Conservation (phyloP, 2,888 invertebrate species). For the Emmelina monodactyla region DNA sequence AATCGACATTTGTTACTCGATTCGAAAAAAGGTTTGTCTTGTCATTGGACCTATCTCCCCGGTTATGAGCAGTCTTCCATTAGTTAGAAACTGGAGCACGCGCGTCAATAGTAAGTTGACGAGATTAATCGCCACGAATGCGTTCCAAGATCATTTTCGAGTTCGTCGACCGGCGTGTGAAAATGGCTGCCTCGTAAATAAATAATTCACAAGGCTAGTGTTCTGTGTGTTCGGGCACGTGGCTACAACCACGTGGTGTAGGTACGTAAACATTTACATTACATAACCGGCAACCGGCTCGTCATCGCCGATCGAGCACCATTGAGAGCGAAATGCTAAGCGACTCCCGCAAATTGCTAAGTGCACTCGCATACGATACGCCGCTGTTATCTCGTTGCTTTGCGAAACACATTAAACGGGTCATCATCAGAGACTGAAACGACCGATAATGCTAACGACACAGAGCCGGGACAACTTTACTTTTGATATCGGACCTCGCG, state of each 20-base stretch:
- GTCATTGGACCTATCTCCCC: too few relatives aligned
- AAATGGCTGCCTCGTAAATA: constrained; percentile 65
- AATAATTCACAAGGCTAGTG: constrained; percentile 68
- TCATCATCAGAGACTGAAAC: background rate
- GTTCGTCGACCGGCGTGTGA: constrained; percentile 65
- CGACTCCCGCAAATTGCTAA: constrained; percentile 32
- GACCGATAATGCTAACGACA: constrained; percentile 1
- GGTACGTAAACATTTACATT: constrained; percentile 65
- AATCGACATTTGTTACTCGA: too few relatives aligned
- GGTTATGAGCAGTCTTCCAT: too few relatives aligned
- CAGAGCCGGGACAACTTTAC: too few relatives aligned
- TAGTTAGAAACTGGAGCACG: constrained; percentile 22
- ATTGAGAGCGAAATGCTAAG: constrained; percentile 48
- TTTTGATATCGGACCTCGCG: too few relatives aligned
- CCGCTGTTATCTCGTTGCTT: constrained; percentile 4
- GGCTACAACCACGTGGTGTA: constrained; percentile 55
- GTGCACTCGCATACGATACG: constrained; percentile 20
- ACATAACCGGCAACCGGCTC: constrained; percentile 63
- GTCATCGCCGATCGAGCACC: constrained; percentile 52
- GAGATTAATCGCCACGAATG: constrained; percentile 58
- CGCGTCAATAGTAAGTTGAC: constrained; percentile 32
- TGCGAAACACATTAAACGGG: background rate
- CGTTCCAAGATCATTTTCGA: constrained; percentile 58
- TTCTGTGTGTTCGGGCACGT: constrained; percentile 60
- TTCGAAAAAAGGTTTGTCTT: too few relatives aligned